phyloP scores from a whole-genome alignment of 2,113 vertebrate genomes.

The Leucopsar rothschildi region DNA sequence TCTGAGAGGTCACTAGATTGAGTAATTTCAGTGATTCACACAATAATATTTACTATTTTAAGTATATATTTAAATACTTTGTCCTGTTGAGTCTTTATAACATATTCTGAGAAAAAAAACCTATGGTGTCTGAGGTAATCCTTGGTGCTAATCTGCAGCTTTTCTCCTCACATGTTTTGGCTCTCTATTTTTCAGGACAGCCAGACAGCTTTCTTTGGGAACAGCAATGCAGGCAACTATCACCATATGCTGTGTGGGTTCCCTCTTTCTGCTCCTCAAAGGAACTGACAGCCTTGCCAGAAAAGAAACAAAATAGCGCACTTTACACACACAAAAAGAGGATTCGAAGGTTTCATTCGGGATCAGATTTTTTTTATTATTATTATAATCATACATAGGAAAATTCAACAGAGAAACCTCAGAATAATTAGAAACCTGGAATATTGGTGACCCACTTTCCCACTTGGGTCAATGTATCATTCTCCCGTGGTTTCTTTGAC shows the following conservation, averaged over 20 bases:
- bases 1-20: neutral
- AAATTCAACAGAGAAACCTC: neutral
- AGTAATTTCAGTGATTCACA: neutral
- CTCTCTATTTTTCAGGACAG: neutral
- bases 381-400: neutral
- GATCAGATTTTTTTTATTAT: neutral
- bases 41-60: neutral
- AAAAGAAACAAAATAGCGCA: neutral
- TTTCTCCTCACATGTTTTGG: neutral
- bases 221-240: neutral
- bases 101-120: neutral
- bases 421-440: neutral
- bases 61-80: neutral
- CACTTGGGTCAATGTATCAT: neutral
- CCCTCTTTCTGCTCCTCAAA: conserved; percentile 19
- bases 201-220: conserved; percentile 24
- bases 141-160: neutral
- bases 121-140: neutral
- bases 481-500: neutral
- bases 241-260: conserved; percentile 59
- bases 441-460: neutral
- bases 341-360: neutral
- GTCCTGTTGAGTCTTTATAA: neutral
- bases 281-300: neutral
- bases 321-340: neutral